These are phyloP conservation scores for Axis porcinus DNA, from an alignment of 2,113 vertebrate genomes.

Conservation along the genomic window DNA sequence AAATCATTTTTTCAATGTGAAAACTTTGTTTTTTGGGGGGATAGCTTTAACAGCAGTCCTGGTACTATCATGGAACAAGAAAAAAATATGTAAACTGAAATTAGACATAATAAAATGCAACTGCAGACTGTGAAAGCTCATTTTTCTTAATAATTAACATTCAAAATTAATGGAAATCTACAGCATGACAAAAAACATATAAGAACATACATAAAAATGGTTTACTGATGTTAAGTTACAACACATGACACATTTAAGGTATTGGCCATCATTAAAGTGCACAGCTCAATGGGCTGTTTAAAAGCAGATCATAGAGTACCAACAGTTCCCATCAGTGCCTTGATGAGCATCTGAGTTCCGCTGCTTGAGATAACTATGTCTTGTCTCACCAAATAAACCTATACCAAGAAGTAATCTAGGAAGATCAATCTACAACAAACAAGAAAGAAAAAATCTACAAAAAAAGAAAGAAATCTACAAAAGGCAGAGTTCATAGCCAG, in stretches of 20 bases:
- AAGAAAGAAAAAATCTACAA: neutral
- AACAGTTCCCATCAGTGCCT: neutral
- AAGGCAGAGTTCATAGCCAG: neutral
- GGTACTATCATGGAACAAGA: neutral
- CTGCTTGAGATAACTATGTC: neutral
- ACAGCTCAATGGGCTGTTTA: neutral
- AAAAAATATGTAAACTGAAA: neutral
- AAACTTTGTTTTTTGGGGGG: neutral
- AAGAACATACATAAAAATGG: neutral
- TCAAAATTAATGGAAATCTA: neutral
- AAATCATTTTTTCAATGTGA: neutral
- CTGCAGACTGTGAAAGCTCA: neutral
- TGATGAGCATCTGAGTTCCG: neutral
- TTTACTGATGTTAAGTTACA: neutral
- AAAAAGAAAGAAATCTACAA: too few relatives aligned
- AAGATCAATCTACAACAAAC: neutral
- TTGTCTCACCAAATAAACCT: neutral
- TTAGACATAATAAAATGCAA: neutral
- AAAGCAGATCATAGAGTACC: fast-evolving
- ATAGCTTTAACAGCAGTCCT: neutral
- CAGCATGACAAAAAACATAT: neutral
- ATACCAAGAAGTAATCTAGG: neutral
- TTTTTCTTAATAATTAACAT: conserved; percentile 12
- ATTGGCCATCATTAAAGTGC: neutral
- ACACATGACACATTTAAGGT: neutral